Evolutionary conservation across 1,140 invertebrate species (phyloP), one percentile per base, ranked within the genome.

Genomic region (Helicoverpa armigera): DNA sequence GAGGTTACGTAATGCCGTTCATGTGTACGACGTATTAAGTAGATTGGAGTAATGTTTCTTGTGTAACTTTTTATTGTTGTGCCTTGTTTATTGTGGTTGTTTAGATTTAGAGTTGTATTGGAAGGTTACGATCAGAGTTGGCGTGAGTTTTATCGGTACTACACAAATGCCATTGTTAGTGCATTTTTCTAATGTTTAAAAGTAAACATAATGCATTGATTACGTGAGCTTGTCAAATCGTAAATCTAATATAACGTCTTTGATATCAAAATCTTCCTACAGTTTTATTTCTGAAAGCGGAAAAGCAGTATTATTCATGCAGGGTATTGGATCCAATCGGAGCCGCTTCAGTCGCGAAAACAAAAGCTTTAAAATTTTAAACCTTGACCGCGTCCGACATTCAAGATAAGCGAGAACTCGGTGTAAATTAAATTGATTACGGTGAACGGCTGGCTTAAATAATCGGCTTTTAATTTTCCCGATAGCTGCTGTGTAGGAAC

Each of bases 1-100:
- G 65, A 10, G 16, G 43, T 69, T n/a, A 69, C 35, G 65, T 69
- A 69, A 50, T 69, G 29, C 43, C 18, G n/a, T 50, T 50, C 43
- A 50, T 69, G 16, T 50, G 43, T 23, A n/a, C 16, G 29, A 31
- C 23, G 23, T 31, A 61, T 13, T 29, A 11, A 60, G 10, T 61
- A 61, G 58, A 29, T 60, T 29, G 58, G 18, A 29, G 10, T 29
- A 29, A 60, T 60, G 23, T 60, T 60, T 60, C 18, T 60, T 60
- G 58, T 60, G 58, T 60, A 60, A 60, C 9, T 31, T 61, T 61
- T 61, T 61, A 31, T 31, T 61, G 58, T 61, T 13, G 58, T 5
- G 12, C 1, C 11, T 31, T 61, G 23, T 61, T 61, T 31, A 61
- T 29, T 7, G 53, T 54, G 56, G 16, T 18, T 18, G 18, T 58